phyloP scores from a whole-genome alignment of 2,797 vertebrate genomes.

The Phrynocephalus guinanensis region DNA sequence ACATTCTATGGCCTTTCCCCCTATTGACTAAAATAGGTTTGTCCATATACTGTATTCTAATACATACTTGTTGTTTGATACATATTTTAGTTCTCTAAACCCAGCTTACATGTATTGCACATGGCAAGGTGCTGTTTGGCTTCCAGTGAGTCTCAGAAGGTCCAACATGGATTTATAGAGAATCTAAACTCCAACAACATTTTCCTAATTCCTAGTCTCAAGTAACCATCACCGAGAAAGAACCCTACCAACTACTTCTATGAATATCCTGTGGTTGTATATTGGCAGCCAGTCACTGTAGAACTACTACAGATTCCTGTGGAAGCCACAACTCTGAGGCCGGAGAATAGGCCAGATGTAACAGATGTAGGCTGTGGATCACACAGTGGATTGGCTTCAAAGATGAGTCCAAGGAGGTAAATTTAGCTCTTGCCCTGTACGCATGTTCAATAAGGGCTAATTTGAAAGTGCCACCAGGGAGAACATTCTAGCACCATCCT shows the following conservation, averaged over 20 bases:
- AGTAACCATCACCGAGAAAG: background rate
- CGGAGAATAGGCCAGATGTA: background rate
- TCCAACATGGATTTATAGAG: background rate
- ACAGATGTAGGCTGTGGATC: background rate
- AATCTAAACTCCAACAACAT: background rate
- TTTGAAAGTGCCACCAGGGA: too few relatives aligned
- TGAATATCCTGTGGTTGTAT: background rate
- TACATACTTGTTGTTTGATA: background rate
- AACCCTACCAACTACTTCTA: too few relatives aligned
- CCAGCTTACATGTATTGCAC: background rate
- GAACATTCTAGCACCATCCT: too few relatives aligned
- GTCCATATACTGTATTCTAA: too few relatives aligned
- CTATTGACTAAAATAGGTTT: too few relatives aligned
- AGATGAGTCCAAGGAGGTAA: background rate
- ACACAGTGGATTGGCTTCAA: background rate
- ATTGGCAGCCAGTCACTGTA: background rate
- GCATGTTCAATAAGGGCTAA: too few relatives aligned
- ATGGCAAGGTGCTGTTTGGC: background rate
- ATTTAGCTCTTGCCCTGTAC: background rate
- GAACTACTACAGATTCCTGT: background rate
- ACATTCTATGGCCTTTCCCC: too few relatives aligned
- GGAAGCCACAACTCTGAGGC: background rate
- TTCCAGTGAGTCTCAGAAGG: background rate
- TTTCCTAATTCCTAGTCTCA: background rate
- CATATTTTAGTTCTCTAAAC: background rate